Base-by-base conservation (phyloP, 1,140 invertebrate genomes). In the Neomicropteryx cornuta region DNA sequence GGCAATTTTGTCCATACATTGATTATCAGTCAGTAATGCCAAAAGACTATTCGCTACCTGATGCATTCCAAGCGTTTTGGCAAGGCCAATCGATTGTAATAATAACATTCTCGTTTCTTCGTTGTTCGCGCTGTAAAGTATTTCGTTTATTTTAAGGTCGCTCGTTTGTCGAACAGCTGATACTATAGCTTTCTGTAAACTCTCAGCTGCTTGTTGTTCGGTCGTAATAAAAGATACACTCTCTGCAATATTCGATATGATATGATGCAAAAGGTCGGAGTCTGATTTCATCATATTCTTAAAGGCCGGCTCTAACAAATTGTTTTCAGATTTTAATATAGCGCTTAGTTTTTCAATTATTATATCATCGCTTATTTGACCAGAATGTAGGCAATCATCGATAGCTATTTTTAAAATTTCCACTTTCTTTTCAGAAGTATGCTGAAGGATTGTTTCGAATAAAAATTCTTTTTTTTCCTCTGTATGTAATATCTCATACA, bases 31-130 rank as follows among this genome's bases (percentile, higher is more conserved):
- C 14, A 79, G 52, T n/a, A 77, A 56, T n/a, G 68, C 58, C 21
- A 76, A 45, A 13, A 82, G 56, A 21, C 66, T 73, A 10, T 58
- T 64, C 2, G 74, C 79, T 0, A 77, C 74, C 5, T 73, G 70
- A 16, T 70, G 67, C 64, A 83, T 71, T 1, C 80, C 80, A 4
- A 85, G 56, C 13, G 81, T 75, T 56, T 70, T 75, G 0, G 82
- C 82, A 3, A 86, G 62, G 16, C 77, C 79, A 2, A 79, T 62
- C 0, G 82, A 81, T 56, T 86, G 79, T 2, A 72, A 56, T 21
- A 83, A 60, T 18, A 74, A 54, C 42, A 68, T 60, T 45, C 68
- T 68, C 3, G 73, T 43, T 22, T 65, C 64, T 18, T 67, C 56
- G 10, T 67, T 56, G 28, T 71, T 62, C 23, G 70, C 60, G 13